phyloP scores from a whole-genome alignment of 2,888 invertebrate genomes.

The Autographa gamma region DNA sequence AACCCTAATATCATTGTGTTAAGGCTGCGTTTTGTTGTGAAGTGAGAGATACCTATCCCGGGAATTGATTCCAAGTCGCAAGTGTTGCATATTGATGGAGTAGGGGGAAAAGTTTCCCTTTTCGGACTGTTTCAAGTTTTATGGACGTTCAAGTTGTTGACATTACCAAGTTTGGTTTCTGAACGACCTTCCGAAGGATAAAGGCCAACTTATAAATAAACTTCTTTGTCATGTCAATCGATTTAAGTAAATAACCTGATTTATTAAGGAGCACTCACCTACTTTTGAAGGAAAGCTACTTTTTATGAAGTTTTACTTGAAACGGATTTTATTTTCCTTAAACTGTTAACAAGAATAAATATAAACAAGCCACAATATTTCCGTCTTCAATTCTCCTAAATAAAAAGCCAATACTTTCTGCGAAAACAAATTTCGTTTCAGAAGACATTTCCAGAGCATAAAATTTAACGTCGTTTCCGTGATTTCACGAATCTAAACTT shows the following conservation, averaged over 20 bases:
- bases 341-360: too few relatives aligned
- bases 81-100: constrained; percentile 69
- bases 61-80: constrained; percentile 64
- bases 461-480: neutral
- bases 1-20: constrained; percentile 59
- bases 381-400: neutral
- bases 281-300: constrained; percentile 11
- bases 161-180: constrained; percentile 67
- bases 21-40: constrained; percentile 55
- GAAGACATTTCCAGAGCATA: neutral
- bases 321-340: neutral
- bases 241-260: constrained; percentile 48
- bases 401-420: neutral
- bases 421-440: neutral
- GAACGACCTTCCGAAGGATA: constrained; percentile 65
- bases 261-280: constrained; percentile 27
- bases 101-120: constrained; percentile 67
- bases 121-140: constrained; percentile 64
- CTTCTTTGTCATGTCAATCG: constrained; percentile 54
- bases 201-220: constrained; percentile 61
- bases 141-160: constrained; percentile 64
- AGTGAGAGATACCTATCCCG: constrained; percentile 44
- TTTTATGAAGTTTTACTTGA: neutral
- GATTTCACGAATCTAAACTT: constrained; percentile 21
- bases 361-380: neutral